These are phyloP conservation scores for Salvator merianae DNA, from an alignment of 2,113 vertebrate genomes.

Conservation along the genomic window DNA sequence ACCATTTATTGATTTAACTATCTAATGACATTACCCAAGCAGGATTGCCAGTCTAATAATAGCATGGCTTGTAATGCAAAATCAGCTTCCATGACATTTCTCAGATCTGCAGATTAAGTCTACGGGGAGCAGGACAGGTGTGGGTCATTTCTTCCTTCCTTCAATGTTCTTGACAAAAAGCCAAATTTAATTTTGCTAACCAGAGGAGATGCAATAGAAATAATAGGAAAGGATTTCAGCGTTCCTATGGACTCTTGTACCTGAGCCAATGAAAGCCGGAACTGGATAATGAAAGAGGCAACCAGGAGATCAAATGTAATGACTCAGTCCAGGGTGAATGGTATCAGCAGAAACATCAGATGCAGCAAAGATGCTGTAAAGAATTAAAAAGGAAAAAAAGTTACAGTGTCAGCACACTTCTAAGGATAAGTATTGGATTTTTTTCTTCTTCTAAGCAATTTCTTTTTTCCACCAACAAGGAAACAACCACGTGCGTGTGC, in stretches of 20 bases:
- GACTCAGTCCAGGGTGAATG: neutral
- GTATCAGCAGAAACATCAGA: constrained; percentile 1
- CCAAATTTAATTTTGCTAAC: neutral
- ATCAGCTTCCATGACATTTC: neutral
- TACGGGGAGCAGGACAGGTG: neutral
- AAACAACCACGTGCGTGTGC: too few relatives aligned
- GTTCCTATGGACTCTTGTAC: neutral
- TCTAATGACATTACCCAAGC: neutral
- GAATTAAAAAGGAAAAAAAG: neutral
- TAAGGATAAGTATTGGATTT: neutral
- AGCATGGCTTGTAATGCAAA: neutral
- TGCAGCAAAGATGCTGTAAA: neutral
- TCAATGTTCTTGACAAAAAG: neutral
- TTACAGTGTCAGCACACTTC: neutral
- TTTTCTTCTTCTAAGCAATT: too few relatives aligned
- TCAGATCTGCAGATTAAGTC: neutral
- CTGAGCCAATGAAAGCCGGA: constrained; percentile 5
- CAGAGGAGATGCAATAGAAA: neutral
- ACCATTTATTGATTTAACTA: neutral
- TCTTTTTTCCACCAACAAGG: neutral
- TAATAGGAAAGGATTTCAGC: neutral
- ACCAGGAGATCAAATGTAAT: constrained; percentile 3
- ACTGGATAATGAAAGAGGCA: constrained; percentile 2
- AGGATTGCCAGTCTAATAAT: constrained; percentile 1
- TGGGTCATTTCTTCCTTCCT: constrained; percentile 14